A percentile compares a stretch with the other conserved stretches of the same genome.
phyloP scores from a whole-genome alignment of 2,113 vertebrate species.

The Heliornis fulica region DNA sequence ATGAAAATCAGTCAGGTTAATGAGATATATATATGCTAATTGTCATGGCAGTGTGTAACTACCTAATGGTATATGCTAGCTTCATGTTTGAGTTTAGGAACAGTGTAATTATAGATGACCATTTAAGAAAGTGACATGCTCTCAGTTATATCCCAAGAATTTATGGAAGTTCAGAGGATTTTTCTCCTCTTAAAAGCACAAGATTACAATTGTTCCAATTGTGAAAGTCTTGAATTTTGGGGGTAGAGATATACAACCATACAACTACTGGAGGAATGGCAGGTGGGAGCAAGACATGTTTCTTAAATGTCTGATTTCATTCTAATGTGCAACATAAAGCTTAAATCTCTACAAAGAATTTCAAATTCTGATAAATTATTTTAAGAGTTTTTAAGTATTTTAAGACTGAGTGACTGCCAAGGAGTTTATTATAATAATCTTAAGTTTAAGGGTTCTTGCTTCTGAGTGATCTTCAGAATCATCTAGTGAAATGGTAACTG shows the following conservation, averaged over 20 bases:
- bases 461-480: background rate
- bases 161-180: background rate
- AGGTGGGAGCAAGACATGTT: background rate
- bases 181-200: background rate
- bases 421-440: background rate
- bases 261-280: background rate
- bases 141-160: background rate
- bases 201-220: background rate
- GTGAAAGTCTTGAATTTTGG: background rate
- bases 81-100: background rate
- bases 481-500: background rate
- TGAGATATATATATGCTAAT: background rate
- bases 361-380: background rate
- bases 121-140: background rate
- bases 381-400: background rate
- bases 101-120: background rate
- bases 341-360: background rate
- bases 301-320: background rate
- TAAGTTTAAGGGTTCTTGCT: background rate
- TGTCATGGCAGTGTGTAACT: background rate
- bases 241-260: background rate
- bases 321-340: background rate
- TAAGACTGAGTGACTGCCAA: background rate
- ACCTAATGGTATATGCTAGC: background rate
- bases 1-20: background rate